A percentile compares a stretch with the other conserved stretches of the same genome.
phyloP scores from a whole-genome alignment of 92 coral and sea anemone genomes.

The Siderastrea radians region DNA sequence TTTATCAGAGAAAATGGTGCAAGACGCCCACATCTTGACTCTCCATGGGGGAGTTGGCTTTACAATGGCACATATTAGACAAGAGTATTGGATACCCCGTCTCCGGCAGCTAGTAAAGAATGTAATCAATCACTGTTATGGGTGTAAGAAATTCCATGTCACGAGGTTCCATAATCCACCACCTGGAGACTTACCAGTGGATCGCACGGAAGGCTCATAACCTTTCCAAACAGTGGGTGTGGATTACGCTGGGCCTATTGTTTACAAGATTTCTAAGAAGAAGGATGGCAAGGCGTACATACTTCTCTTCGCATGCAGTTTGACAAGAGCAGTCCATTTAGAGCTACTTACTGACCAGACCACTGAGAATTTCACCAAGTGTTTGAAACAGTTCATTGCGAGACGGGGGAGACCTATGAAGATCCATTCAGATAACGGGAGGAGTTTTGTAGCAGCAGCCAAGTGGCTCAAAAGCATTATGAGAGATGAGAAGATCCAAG shows the following conservation, averaged over 20 bases:
- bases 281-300: conserved; percentile 46
- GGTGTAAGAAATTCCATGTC: conserved; percentile 54
- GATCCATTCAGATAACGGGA: not conserved
- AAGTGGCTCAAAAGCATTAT: conserved; percentile 37
- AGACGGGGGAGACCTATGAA: conserved; percentile 12
- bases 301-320: conserved; percentile 24
- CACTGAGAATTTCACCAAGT: conserved; percentile 16
- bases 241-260: conserved; percentile 32
- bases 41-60: conserved; percentile 61
- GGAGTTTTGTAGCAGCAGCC: not conserved
- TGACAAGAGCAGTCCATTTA: conserved; percentile 39
- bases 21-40: conserved; percentile 56
- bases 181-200: conserved; percentile 37
- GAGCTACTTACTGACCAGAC: conserved; percentile 30
- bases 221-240: conserved; percentile 34
- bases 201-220: conserved; percentile 15
- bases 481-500: conserved; percentile 34
- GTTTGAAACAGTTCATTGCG: conserved; percentile 4
- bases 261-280: conserved; percentile 33
- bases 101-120: conserved; percentile 34
- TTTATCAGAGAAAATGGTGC: conserved; percentile 58
- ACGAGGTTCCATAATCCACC: conserved; percentile 34
- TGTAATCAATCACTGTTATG: conserved; percentile 34
- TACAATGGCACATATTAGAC: conserved; percentile 16
- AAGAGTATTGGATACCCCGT: conserved; percentile 36